Conservation (phyloP, 2,797 vertebrate species). For the Coluber constrictor region DNA sequence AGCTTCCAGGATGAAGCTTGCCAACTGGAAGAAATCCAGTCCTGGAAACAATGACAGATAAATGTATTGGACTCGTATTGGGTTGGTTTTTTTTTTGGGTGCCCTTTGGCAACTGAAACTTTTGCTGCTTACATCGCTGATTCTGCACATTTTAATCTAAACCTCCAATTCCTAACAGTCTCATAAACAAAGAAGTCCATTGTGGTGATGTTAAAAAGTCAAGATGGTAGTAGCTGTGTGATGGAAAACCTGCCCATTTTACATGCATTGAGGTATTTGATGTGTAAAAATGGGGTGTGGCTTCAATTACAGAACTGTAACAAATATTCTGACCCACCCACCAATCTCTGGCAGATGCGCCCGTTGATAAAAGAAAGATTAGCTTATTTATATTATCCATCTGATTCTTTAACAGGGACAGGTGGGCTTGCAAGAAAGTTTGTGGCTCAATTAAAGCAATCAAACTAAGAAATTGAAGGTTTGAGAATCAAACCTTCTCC, state of each 20-base stretch:
- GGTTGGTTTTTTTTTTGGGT: background rate
- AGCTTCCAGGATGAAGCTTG: background rate
- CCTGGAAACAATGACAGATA: background rate
- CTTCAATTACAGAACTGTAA: background rate
- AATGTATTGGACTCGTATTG: background rate
- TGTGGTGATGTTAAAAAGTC: background rate
- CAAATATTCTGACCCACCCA: background rate
- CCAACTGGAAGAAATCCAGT: background rate
- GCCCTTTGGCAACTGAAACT: background rate
- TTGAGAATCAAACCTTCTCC: background rate
- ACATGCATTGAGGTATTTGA: background rate
- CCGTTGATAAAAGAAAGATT: background rate
- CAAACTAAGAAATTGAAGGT: background rate
- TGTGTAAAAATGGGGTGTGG: background rate
- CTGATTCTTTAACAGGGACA: background rate
- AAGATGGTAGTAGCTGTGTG: background rate
- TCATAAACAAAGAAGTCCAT: background rate
- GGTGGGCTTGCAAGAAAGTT: background rate
- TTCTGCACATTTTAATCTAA: background rate
- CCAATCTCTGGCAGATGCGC: background rate
- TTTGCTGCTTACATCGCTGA: background rate
- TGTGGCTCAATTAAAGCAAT: background rate
- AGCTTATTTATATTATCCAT: background rate
- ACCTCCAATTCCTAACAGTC: background rate
- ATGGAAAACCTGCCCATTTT: background rate